phyloP scores from a whole-genome alignment of 2,113 vertebrate genomes.

The Callionymus lyra region DNA sequence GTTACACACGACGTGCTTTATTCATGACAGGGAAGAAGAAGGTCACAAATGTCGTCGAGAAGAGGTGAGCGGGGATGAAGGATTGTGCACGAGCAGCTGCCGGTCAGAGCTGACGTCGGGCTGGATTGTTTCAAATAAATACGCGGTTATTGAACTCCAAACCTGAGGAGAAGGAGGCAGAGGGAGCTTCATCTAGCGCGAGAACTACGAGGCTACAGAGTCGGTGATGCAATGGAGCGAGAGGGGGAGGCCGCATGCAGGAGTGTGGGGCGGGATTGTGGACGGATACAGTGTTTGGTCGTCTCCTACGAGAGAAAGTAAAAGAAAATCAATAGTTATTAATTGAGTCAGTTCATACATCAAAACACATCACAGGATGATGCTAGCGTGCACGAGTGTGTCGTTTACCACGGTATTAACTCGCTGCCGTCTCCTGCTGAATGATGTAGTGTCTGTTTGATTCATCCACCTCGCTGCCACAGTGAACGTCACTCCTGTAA shows the following conservation, averaged over 20 bases:
- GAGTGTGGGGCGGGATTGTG: conserved; percentile 14
- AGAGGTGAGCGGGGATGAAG: conserved; percentile 22
- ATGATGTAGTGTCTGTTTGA: conserved; percentile 75
- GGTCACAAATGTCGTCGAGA: conserved; percentile 31
- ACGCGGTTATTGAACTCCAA: conserved; percentile 24
- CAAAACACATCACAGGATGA: background rate
- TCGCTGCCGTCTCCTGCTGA: conserved; percentile 82
- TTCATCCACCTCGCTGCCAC: conserved; percentile 76
- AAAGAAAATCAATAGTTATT: background rate
- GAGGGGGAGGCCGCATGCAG: conserved; percentile 53
- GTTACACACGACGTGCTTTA: conserved; percentile 36
- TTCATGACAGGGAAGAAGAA: conserved; percentile 40
- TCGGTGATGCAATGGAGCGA: conserved; percentile 26
- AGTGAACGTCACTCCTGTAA: conserved; percentile 76
- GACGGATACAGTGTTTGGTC: conserved; percentile 53
- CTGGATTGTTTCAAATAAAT: no score
- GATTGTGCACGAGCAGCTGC: conserved; percentile 31
- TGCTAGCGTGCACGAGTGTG: background rate
- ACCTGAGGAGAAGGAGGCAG: conserved; percentile 16
- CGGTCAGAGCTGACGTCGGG: conserved; percentile 28
- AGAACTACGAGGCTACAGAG: conserved; percentile 43
- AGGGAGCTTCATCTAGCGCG: conserved; percentile 31
- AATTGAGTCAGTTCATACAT: no score
- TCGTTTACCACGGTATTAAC: conserved; percentile 68
- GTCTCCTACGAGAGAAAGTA: conserved; percentile 30